Evolutionary conservation across 2,888 invertebrate genomes (phyloP).

Genomic region (Pollenia angustigena): DNA sequence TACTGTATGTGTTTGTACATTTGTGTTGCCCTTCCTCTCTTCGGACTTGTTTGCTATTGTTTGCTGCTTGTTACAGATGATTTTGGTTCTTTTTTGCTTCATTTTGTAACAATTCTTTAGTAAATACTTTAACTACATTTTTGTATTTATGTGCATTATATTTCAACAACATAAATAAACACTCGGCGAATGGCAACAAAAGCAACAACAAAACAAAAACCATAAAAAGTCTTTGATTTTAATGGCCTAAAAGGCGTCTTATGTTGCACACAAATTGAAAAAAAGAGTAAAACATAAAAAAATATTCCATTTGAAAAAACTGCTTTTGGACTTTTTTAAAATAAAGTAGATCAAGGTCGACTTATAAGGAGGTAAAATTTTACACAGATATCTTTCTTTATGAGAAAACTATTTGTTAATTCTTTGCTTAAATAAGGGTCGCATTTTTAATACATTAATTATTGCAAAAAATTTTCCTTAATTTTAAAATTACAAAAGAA

Average conservation of each 20-base stretch:
- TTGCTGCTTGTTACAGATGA: constrained; percentile 40
- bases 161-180: constrained; percentile 44
- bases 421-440: no score
- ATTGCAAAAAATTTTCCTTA: no score
- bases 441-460: no score
- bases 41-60: constrained; percentile 23
- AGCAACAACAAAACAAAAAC: constrained; percentile 10
- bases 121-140: constrained; percentile 65
- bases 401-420: no score
- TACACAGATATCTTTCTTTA: no score
- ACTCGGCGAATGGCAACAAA: not conserved
- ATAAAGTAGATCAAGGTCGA: constrained; percentile 6
- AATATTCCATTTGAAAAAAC: not conserved
- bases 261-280: constrained; percentile 18
- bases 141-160: constrained; percentile 44
- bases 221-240: constrained; percentile 58
- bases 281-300: not conserved
- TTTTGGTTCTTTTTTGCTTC: not conserved
- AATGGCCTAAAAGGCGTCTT: constrained; percentile 69
- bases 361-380: not conserved
- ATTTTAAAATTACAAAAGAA: no score
- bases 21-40: constrained; percentile 7
- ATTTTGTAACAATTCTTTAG: constrained; percentile 42
- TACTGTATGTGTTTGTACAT: constrained; percentile 8
- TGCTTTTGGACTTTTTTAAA: not conserved